These are phyloP conservation scores for Atrina japonica DNA, from an alignment of 2,888 invertebrate species.

Conservation along the genomic window DNA sequence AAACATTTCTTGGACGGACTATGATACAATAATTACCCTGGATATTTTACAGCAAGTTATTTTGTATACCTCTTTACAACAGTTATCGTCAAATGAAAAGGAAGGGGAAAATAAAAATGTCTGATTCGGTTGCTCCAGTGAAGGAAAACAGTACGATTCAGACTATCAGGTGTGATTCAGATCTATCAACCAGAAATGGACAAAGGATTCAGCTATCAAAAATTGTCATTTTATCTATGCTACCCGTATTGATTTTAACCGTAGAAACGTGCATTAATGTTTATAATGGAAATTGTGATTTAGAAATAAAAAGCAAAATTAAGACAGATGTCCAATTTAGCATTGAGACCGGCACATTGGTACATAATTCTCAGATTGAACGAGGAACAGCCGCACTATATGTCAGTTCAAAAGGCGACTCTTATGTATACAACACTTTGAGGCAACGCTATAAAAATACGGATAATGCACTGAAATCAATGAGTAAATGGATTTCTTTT, in stretches of 20 bases:
- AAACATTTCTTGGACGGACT: too few species aligned
- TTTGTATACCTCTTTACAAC: too few species aligned
- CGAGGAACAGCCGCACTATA: constrained; percentile 66
- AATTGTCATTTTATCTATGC: constrained; percentile 16
- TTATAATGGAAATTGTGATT: too few species aligned
- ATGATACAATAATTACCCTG: too few species aligned
- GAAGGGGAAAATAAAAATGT: too few species aligned
- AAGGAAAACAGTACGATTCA: too few species aligned
- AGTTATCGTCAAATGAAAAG: too few species aligned
- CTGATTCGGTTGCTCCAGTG: too few species aligned
- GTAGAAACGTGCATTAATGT: background rate
- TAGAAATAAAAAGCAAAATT: background rate
- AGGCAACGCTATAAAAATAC: constrained; percentile 35
- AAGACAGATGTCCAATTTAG: constrained; percentile 54
- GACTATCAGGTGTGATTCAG: too few species aligned
- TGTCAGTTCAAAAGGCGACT: constrained; percentile 56
- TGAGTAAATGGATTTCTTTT: constrained; percentile 41
- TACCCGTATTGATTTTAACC: constrained; percentile 18
- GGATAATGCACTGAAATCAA: constrained; percentile 37
- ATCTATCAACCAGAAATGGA: constrained; percentile 10
- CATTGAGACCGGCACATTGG: constrained; percentile 57
- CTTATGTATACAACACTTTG: constrained; percentile 33
- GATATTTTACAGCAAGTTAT: too few species aligned
- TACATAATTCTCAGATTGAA: constrained; percentile 66
- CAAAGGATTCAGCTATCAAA: constrained; percentile 6